Evolutionary conservation across 2,888 invertebrate species (phyloP).

Genomic region (Cantharis nigra): DNA sequence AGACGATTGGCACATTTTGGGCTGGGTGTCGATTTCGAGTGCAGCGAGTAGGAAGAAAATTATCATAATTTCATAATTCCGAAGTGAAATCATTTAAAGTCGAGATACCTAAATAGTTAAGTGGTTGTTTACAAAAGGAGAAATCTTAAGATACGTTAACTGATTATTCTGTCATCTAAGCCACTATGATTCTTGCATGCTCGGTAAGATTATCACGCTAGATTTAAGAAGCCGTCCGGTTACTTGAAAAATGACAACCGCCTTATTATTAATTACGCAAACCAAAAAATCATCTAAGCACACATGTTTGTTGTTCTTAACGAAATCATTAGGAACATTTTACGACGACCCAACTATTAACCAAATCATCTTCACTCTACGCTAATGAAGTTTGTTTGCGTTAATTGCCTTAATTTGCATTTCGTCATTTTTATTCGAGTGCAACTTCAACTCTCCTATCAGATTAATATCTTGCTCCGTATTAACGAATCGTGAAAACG

Average conservation of each 20-base stretch:
- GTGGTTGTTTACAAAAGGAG: constrained; percentile 26
- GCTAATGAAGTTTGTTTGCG: constrained; percentile 18
- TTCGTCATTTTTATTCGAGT: constrained; percentile 2
- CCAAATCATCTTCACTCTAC: constrained; percentile 23
- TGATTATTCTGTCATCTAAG: constrained; percentile 48
- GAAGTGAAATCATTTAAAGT: constrained; percentile 16
- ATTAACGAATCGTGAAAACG: background rate
- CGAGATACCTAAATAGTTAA: constrained; percentile 7
- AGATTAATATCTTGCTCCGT: background rate
- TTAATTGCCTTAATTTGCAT: constrained; percentile 22
- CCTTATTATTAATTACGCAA: constrained; percentile 48
- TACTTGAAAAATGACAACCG: constrained; percentile 48
- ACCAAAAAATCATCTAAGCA: constrained; percentile 19
- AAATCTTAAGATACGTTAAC: constrained; percentile 40
- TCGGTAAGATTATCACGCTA: constrained; percentile 50
- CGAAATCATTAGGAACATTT: constrained; percentile 36
- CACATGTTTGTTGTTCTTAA: constrained; percentile 18
- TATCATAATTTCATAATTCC: constrained; percentile 35
- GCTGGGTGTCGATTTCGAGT: background rate
- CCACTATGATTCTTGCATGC: constrained; percentile 45
- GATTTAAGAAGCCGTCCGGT: constrained; percentile 50
- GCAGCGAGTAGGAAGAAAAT: constrained; percentile 20
- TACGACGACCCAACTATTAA: constrained; percentile 34
- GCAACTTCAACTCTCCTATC: background rate
- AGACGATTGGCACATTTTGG: background rate